phyloP scores from a whole-genome alignment of 2,113 vertebrate genomes.

The Tachuris rubrigastra region DNA sequence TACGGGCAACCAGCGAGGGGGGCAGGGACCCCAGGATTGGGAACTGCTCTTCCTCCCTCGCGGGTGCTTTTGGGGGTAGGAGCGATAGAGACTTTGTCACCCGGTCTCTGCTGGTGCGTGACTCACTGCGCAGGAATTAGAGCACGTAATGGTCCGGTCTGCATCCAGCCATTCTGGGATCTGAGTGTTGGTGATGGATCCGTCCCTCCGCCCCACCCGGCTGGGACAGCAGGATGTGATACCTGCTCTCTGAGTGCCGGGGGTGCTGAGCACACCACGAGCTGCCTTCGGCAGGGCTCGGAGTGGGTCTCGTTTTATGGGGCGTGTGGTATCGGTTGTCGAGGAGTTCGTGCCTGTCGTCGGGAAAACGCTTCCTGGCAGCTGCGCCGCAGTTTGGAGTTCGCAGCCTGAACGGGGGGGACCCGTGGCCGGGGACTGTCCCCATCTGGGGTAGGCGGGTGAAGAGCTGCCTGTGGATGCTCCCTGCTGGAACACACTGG shows the following conservation, averaged over 20 bases:
- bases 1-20: not conserved
- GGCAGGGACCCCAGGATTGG: not conserved
- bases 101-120: not conserved
- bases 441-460: fast-evolving
- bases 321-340: not conserved
- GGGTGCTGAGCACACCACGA: not conserved
- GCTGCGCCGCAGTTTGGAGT: not conserved
- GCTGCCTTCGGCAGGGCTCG: not conserved
- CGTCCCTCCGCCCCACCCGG: not conserved
- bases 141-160: not conserved
- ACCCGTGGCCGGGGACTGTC: not conserved
- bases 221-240: not conserved
- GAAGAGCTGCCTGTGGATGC: not conserved
- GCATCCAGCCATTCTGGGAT: not conserved
- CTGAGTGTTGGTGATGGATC: not conserved
- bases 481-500: not conserved
- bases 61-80: not conserved
- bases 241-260: not conserved
- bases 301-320: not conserved
- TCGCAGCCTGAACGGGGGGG: not conserved
- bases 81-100: not conserved
- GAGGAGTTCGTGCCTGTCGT: not conserved
- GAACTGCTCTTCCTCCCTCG: not conserved
- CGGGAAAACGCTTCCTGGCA: not conserved
- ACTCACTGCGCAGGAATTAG: not conserved